Conservation (phyloP, 1,140 invertebrate genomes). For the Apis mellifera region Amel_HAv3.1 CM009931.2:6018001-6018500, state of each 20-base stretch:
- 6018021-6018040: conserved; percentile 80
- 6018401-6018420: conserved; percentile 5
- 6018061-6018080: conserved; percentile 68
- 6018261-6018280: conserved; percentile 60
- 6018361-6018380: conserved; percentile 26
- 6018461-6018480: neutral
- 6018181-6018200: neutral
- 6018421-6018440: neutral
- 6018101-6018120: neutral
- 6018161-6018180: neutral
- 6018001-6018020: conserved; percentile 78
- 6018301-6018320: conserved; percentile 1
- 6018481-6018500: neutral
- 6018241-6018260: conserved; percentile 72
- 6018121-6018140: neutral
- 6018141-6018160: neutral
- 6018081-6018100: conserved; percentile 30
- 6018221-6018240: conserved; percentile 71
- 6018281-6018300: neutral
- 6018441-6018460: neutral
- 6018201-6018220: neutral
- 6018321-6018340: conserved; percentile 8
- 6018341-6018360: conserved; percentile 29
- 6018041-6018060: conserved; percentile 78
- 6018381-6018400: conserved; percentile 25